Evolutionary conservation across 2,888 invertebrate species (phyloP), one percentile per base, ranked within the genome.

Genomic region (Periphyllus acericola): DNA sequence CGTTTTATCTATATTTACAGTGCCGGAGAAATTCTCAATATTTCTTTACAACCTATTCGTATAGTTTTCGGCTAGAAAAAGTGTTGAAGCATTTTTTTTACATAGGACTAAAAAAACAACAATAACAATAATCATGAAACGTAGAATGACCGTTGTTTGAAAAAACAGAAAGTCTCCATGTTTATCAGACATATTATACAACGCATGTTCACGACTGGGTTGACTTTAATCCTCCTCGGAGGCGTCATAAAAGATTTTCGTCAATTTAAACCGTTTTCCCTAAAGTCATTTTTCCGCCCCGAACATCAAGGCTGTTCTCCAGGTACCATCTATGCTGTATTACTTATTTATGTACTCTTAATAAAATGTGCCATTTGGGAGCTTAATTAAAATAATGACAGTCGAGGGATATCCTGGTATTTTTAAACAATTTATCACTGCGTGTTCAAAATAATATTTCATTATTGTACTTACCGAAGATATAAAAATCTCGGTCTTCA

Each of bases 361-460:
- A 83, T 36, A 55, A 32, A 34, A 83, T 74, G 55, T 55, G n/a
- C 72, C 83, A 17, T 74, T 74, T 21, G 74, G 83, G 55, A 55
- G 74, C 74, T 21, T 40, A 75, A 83, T 75, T 83, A 83, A 83
- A 83, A 83, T 74, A 83, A 60, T 40, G 36, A 75, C 52, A 83
- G 74, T 6, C 60, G 17, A n/a, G 46, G 83, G 72, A 55, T 36
- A 34, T 8, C 36, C 36, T 6, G 74, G 71, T 83, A 36, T 55
- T 83, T 83, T 82, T n/a, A 74, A 74, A 74, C 83, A 36, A 74
- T 83, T 83, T 74, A 60, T 60, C 83, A 74, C 55, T 21, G 14
- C 21, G 25, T 80, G n/a, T 46, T n/a, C 17, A 75, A n/a, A 75
- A 60, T 3, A 46, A 14, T 46, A 46, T 46, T 46, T 46, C 46